Percentiles rank a stretch among this genome's conserved stretches.
phyloP scores from a whole-genome alignment of 2,888 invertebrate species.

The Serrognathus titanus region DNA sequence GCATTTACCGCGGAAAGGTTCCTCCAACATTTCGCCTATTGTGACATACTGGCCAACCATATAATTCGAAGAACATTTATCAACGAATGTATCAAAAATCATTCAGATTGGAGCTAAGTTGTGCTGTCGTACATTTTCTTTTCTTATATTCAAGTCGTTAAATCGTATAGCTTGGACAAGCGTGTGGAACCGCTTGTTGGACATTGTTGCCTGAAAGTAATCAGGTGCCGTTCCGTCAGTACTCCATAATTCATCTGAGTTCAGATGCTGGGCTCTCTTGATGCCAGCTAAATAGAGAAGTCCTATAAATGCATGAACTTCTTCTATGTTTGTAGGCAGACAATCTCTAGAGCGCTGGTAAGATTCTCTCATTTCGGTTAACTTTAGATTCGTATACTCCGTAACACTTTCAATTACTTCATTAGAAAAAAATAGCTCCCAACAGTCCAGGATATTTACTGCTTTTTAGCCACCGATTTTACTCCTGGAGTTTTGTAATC shows the following conservation, averaged over 20 bases:
- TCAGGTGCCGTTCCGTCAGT: slow-evolving; percentile 4
- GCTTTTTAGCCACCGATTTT: neutral
- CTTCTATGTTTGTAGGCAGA: neutral
- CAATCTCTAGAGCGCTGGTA: neutral
- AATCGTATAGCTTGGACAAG: slow-evolving; percentile 4
- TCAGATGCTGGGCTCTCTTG: slow-evolving; percentile 1
- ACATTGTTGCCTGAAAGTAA: slow-evolving; percentile 8
- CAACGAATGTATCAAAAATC: slow-evolving; percentile 5
- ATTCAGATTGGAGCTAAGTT: slow-evolving; percentile 8
- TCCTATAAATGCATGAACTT: slow-evolving; percentile 6
- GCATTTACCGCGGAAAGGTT: slow-evolving; percentile 12
- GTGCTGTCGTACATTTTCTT: neutral
- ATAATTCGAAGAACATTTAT: neutral
- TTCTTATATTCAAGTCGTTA: slow-evolving; percentile 3
- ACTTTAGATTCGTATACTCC: neutral
- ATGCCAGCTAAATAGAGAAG: slow-evolving; percentile 6
- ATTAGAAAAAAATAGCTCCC: neutral
- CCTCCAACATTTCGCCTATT: slow-evolving; percentile 6
- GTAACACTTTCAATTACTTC: neutral
- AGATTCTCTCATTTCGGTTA: neutral
- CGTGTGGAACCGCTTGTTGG: neutral
- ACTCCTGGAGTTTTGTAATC: neutral
- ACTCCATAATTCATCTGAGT: too few relatives aligned
- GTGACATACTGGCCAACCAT: slow-evolving; percentile 1
- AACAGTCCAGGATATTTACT: neutral